A percentile compares a stretch with the other conserved stretches of the same genome.
phyloP scores from a whole-genome alignment of 1,140 invertebrate genomes.

The Drosophila kikkawai region DNA sequence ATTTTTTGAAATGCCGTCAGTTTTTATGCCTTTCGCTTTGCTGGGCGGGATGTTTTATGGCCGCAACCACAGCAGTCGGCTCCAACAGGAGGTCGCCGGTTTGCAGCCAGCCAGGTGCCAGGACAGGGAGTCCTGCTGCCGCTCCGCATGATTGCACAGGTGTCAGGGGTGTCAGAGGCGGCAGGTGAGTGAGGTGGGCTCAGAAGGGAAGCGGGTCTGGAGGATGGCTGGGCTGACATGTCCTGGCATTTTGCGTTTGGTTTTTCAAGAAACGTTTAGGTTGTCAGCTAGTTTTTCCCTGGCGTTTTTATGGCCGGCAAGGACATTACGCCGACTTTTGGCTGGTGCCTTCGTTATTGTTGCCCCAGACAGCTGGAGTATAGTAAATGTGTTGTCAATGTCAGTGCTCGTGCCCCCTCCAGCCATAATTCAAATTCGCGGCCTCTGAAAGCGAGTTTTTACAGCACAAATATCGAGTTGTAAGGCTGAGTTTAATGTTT shows the following conservation, averaged over 20 bases:
- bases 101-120: slow-evolving; percentile 55
- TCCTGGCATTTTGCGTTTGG: slow-evolving; percentile 73
- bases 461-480: slow-evolving; percentile 13
- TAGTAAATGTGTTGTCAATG: slow-evolving; percentile 59
- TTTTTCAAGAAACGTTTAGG: slow-evolving; percentile 80
- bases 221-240: slow-evolving; percentile 50
- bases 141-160: slow-evolving; percentile 77
- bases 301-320: slow-evolving; percentile 41
- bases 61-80: slow-evolving; percentile 73
- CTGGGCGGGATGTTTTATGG: slow-evolving; percentile 67
- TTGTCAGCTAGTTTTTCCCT: slow-evolving; percentile 74
- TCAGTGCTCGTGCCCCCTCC: slow-evolving; percentile 41
- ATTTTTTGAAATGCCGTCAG: slow-evolving; percentile 80
- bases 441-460: slow-evolving; percentile 17
- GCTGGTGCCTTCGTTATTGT: slow-evolving; percentile 57
- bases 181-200: not conserved
- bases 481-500: slow-evolving; percentile 6
- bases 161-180: slow-evolving; percentile 30
- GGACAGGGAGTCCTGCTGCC: slow-evolving; percentile 48
- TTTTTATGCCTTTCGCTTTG: slow-evolving; percentile 72
- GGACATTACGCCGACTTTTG: slow-evolving; percentile 55
- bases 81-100: slow-evolving; percentile 49
- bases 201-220: not conserved
- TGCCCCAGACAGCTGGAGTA: slow-evolving; percentile 44
- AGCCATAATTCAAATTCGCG: slow-evolving; percentile 67